Base-by-base conservation (phyloP, 2,113 vertebrate genomes). In the Salvelinus sp. region DNA sequence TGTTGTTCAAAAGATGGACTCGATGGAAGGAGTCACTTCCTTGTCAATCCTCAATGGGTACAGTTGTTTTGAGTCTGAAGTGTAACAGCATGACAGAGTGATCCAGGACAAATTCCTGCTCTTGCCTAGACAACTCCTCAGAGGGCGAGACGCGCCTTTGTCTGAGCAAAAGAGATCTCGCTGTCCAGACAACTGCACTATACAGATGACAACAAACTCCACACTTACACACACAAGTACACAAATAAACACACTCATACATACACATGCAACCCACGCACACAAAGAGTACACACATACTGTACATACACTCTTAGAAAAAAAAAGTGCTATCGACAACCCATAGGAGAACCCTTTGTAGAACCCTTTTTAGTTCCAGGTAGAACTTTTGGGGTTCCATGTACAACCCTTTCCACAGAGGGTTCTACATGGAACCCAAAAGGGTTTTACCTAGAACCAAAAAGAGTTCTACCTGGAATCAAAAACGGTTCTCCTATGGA, bases 101-200 rank as follows among this genome's bases (percentile, higher is more conserved):
- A 85, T 80, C 73, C 33, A 70, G 75, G 76, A 80, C 75, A 78
- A 78, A 83, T 83, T 83, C 86, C 27, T 79, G 27, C 75, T 73
- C 75, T 74, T 83, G 79, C 86, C 75, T 76, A 68, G 83, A 87
- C 86, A 82, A 85, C 81, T 78, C 78, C 81, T 58, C 83, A 85
- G 83, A 79, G 72, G 79, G 86, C 44, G 16, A 54, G 72, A 74
- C n/a, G 27, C 2, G 22, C 70, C 81, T 85, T 85, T 83, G 83
- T 83, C 63, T 67, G 23, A n/a, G 58, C 58, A 62, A 62, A 12
- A 22, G 4, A 62, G 4, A 22, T 62, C 48, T 4, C 48, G 6
- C 79, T 85, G 79, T 83, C 75, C 69, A 6, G 73, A 75, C 7
- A 22, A 48, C 67, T 47, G 25, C 54, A 33, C 30, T 30, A n/a